These are phyloP conservation scores for Albula goreensis DNA, from an alignment of 2,113 vertebrate species.

Conservation along the genomic window DNA sequence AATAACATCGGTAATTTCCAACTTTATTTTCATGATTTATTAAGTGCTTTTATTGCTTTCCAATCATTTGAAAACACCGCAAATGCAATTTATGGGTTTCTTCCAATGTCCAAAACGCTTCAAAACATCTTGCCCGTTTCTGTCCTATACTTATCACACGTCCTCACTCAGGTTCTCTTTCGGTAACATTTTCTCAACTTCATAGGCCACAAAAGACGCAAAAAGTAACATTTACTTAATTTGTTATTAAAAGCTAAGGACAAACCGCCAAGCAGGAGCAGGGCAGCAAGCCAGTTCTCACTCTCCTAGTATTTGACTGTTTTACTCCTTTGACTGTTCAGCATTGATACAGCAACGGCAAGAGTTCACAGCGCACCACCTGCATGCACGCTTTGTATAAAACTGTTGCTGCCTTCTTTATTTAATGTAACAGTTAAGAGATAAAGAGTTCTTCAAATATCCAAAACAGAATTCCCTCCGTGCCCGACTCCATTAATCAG, in stretches of 20 bases:
- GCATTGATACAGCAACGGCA: background rate
- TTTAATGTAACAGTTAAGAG: background rate
- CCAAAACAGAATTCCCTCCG: slow-evolving; percentile 24
- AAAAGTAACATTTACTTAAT: background rate
- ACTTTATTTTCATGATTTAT: too few species aligned
- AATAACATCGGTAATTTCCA: too few species aligned
- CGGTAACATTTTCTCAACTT: background rate
- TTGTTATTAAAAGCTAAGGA: background rate
- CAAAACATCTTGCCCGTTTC: background rate
- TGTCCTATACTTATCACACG: background rate
- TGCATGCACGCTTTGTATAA: background rate
- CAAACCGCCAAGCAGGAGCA: background rate
- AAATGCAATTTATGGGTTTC: background rate
- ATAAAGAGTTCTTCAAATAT: slow-evolving; percentile 20
- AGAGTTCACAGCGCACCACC: background rate
- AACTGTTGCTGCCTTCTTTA: background rate
- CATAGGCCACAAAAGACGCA: background rate
- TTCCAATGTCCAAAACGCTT: background rate
- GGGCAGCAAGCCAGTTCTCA: background rate
- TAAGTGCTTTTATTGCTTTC: too few species aligned
- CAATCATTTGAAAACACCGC: background rate
- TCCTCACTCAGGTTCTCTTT: background rate
- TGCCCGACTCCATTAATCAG: slow-evolving; percentile 16
- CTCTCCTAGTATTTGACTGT: background rate
- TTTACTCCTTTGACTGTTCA: background rate